These are phyloP conservation scores for Melanchra persicariae DNA, from an alignment of 2,888 invertebrate species.

Conservation along the genomic window DNA sequence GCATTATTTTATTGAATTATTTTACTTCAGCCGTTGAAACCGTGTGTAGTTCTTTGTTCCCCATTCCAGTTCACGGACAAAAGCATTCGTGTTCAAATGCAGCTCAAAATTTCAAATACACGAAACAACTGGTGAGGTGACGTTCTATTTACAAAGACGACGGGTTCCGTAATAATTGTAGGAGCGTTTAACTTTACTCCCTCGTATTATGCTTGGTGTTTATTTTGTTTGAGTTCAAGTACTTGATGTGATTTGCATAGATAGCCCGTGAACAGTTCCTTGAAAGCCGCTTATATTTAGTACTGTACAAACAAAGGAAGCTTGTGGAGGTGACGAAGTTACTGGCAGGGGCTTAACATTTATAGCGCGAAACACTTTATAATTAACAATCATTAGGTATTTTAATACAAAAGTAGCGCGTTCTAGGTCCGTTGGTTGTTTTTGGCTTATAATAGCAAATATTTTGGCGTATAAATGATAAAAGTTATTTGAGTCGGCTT, in stretches of 20 bases:
- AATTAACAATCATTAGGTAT: conserved; percentile 9
- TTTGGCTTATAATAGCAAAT: conserved; percentile 14
- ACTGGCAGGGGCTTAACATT: conserved; percentile 43
- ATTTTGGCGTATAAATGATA: conserved; percentile 42
- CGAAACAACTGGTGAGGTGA: conserved; percentile 71
- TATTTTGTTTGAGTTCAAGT: conserved; percentile 53
- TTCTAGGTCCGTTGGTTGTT: conserved; percentile 13
- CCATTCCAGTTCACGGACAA: conserved; percentile 71
- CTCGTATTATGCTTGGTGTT: conserved; percentile 43
- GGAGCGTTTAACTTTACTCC: conserved; percentile 46
- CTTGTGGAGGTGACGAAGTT: conserved; percentile 51
- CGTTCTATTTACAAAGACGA: conserved; percentile 68
- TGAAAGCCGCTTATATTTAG: conserved; percentile 59
- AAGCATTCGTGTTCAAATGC: conserved; percentile 76
- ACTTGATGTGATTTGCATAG: conserved; percentile 63
- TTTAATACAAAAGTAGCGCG: conserved; percentile 12
- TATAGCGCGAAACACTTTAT: conserved; percentile 20
- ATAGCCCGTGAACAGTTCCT: conserved; percentile 53
- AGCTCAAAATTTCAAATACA: conserved; percentile 74
- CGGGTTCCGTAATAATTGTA: conserved; percentile 46
- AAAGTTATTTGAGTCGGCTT: conserved; percentile 38
- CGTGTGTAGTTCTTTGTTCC: conserved; percentile 69
- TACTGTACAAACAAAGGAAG: conserved; percentile 60
- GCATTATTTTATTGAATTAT: conserved; percentile 59
- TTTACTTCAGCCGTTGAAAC: conserved; percentile 51